Evolutionary conservation across 30 jellyfish, hydroid and myxozoan species (phyloP), one percentile per base, ranked within the genome.

Genomic region (Cassiopea xamachana): DNA sequence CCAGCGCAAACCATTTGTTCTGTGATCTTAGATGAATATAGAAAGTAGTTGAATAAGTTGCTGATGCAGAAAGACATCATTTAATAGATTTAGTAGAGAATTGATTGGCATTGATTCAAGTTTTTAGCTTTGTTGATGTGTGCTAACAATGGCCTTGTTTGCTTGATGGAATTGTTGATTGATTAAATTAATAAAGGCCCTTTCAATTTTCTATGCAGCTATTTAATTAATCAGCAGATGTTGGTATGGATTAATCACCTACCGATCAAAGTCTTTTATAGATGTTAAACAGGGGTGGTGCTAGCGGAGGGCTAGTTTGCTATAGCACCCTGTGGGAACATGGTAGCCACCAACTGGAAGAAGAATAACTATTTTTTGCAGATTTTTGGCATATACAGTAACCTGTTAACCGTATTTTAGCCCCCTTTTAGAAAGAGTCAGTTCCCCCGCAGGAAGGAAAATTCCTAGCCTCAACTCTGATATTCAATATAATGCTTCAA

Each of bases 1-100:
- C 99, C 99, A 13, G 97, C 99, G 51, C 99, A 95, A 18, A 95
- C 89, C 99, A 95, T 95, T 39, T 87, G 70, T 13, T 79, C 61
- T 6, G 98, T 95, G 75, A 95, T 85, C 98, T 87, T 89, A 10
- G 27, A 68, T 18, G 16, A 16, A 68, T 10, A 10, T 18, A 68
- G 77, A 5, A 44, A 68, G 13, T 68, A 14, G 27, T 7, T 59
- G 69, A 59, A 6, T 59, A 14, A 59, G 4, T 68, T 68, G 1
- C 0, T 68, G 7, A 68, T 68, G 13, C 77, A 68, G 8, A 7
- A 18, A 18, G 13, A 7, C 8, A 68, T 3, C 46, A 4, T 68
- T 68, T 68, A 18, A 68, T 6, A 7, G 77, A 0, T 16, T 10
- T 5, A 68, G 44, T 68, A 44, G 7, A 8, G 13, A 16, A 0